A percentile compares a stretch with the other conserved stretches of the same genome.
Evolutionary conservation across 2,113 vertebrate genomes (phyloP).

Genomic region (Daubentonia madagascariensis): DNA sequence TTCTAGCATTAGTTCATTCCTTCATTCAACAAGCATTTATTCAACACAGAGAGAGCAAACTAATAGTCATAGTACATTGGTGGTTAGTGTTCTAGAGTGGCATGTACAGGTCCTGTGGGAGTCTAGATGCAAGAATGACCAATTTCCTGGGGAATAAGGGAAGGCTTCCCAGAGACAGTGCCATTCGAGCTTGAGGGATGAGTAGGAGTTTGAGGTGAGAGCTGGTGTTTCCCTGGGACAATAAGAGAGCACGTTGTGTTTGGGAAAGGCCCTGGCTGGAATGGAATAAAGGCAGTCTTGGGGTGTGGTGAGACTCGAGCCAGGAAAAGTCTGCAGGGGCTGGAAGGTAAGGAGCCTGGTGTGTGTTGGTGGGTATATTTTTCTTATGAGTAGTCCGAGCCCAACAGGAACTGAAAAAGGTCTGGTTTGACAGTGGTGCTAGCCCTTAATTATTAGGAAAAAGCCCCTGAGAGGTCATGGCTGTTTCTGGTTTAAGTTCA

Average conservation of each 20-base stretch:
- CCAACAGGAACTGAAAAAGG: neutral
- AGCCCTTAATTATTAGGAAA: constrained; percentile 39
- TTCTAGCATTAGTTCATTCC: constrained; percentile 36
- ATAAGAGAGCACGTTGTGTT: neutral
- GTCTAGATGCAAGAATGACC: neutral
- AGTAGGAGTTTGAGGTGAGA: constrained; percentile 5
- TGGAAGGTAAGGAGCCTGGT: neutral
- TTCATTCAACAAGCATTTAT: neutral
- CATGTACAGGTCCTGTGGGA: neutral
- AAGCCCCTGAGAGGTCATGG: neutral
- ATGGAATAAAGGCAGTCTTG: neutral
- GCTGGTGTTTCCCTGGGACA: neutral
- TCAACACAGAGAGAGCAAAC: neutral
- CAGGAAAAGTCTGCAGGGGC: neutral
- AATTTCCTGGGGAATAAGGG: neutral
- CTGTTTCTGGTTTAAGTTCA: constrained; percentile 49
- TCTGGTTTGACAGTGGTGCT: neutral
- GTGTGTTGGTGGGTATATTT: neutral
- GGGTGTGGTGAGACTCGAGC: neutral
- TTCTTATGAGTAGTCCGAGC: neutral
- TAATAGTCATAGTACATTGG: neutral
- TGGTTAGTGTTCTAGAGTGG: neutral
- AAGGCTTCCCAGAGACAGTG: constrained; percentile 8
- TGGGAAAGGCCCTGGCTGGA: neutral
- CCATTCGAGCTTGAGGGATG: neutral